Conservation (phyloP, 2,888 invertebrate species). For the Campoletis raptor region DNA sequence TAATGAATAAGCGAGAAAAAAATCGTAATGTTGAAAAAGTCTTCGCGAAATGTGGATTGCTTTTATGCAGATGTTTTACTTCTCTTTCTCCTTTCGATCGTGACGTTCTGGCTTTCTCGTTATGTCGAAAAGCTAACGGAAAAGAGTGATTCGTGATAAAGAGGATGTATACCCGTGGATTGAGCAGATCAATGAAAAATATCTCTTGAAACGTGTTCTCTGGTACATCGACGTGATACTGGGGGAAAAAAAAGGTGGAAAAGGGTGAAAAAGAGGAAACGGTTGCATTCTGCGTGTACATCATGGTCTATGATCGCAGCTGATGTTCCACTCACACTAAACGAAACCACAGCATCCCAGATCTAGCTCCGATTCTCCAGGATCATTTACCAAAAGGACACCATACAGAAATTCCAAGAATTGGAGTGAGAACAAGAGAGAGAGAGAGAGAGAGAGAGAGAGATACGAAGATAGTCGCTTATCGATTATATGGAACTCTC, state of each 20-base stretch:
- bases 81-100: background rate
- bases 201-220: constrained; percentile 20
- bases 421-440: constrained; percentile 4
- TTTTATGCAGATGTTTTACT: background rate
- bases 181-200: background rate
- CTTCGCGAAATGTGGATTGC: background rate
- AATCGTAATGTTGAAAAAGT: background rate
- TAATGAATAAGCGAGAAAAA: background rate
- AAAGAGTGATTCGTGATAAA: background rate
- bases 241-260: background rate
- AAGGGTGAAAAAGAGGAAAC: background rate
- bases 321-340: constrained; percentile 26
- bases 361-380: background rate
- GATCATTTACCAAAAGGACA: constrained; percentile 18
- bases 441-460: constrained; percentile 24
- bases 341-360: constrained; percentile 25
- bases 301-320: constrained; percentile 5
- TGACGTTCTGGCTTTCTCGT: background rate
- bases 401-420: background rate
- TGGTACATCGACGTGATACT: constrained; percentile 30
- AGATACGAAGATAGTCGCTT: constrained; percentile 61
- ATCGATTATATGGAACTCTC: constrained; percentile 77
- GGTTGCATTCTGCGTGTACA: background rate
- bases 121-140: background rate
- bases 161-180: background rate